Percentiles rank a stretch among this genome's conserved stretches.
These are phyloP conservation scores for Panurus biarmicus DNA, from an alignment of 2,113 vertebrate species.

Conservation along the genomic window DNA sequence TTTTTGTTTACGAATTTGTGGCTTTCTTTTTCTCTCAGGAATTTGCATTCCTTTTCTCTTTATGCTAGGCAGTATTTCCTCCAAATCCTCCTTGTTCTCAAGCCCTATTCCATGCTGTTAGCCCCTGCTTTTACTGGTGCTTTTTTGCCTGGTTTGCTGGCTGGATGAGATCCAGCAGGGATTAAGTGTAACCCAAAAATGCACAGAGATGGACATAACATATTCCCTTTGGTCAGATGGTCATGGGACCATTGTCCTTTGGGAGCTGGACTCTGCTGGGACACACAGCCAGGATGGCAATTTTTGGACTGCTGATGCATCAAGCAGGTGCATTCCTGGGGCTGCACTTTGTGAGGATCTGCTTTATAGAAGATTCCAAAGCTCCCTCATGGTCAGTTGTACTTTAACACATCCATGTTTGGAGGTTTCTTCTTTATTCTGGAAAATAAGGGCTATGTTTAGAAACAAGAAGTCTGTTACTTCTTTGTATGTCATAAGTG, in stretches of 20 bases:
- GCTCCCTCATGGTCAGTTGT: not conserved
- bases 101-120: not conserved
- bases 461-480: not conserved
- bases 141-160: not conserved
- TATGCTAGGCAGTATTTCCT: not conserved
- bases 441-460: not conserved
- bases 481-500: not conserved
- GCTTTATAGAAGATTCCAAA: not conserved
- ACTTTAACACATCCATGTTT: rapidly evolving
- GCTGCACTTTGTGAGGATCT: not conserved
- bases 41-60: not conserved
- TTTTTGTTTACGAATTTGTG: conserved; percentile 21
- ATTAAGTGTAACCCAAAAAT: not conserved
- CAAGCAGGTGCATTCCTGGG: not conserved
- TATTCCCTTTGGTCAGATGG: not conserved
- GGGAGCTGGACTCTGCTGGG: not conserved
- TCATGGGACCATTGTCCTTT: not conserved
- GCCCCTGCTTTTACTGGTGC: not conserved
- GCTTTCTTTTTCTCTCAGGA: conserved; percentile 36
- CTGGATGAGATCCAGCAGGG: not conserved
- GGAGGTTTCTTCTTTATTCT: not conserved
- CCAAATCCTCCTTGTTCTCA: not conserved
- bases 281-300: not conserved
- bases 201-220: not conserved
- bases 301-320: not conserved